Conservation (phyloP, 2,888 invertebrate species). For the Eremobia ochroleuca region DNA sequence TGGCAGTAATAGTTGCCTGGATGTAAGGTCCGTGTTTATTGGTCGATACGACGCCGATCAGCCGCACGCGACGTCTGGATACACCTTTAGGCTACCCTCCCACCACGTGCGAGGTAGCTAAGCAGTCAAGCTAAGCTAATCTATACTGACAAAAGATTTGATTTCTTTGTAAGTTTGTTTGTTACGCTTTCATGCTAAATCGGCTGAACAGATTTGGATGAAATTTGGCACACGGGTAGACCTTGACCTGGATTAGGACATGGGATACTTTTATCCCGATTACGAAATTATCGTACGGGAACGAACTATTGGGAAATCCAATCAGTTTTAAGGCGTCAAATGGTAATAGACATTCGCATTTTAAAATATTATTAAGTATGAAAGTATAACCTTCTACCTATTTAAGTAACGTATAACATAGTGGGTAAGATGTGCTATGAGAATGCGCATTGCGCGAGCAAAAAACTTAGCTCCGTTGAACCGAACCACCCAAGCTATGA, state of each 20-base stretch:
- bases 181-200: neutral
- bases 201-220: neutral
- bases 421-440: neutral
- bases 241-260: neutral
- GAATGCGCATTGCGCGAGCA: neutral
- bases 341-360: neutral
- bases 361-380: neutral
- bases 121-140: neutral
- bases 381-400: neutral
- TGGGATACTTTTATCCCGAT: neutral
- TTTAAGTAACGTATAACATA: neutral
- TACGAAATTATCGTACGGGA: too few species aligned
- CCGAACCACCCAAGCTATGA: neutral
- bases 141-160: too few species aligned
- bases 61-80: conserved; percentile 51
- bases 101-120: neutral
- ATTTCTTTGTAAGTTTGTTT: too few species aligned
- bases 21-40: conserved; percentile 30
- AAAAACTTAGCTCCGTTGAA: neutral
- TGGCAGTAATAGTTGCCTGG: conserved; percentile 29
- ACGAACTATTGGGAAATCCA: too few species aligned
- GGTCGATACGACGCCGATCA: conserved; percentile 41
- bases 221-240: neutral
- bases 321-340: too few species aligned
- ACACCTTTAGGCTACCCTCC: neutral